These are phyloP conservation scores for Geophilus truncorum DNA, from an alignment of 2,888 invertebrate species.

Conservation along the genomic window DNA sequence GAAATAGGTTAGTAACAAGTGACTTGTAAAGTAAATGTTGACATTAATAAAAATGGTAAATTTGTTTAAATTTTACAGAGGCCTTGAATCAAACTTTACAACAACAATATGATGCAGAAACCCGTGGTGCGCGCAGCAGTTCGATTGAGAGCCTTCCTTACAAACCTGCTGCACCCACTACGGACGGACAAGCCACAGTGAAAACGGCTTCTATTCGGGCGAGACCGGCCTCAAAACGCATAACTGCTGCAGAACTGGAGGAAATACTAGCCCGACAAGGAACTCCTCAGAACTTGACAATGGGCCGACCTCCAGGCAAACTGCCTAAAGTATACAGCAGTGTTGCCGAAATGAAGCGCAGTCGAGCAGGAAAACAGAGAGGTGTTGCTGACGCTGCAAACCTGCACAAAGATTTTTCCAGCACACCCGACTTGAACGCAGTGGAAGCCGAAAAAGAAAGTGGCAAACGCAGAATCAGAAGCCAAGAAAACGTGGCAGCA, in stretches of 20 bases:
- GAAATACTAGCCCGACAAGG: slow-evolving; percentile 86
- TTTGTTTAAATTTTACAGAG: slow-evolving; percentile 42
- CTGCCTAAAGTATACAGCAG: slow-evolving; percentile 76
- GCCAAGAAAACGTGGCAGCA: slow-evolving; percentile 60
- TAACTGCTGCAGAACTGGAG: slow-evolving; percentile 85
- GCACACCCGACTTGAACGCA: slow-evolving; percentile 69
- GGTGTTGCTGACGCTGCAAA: slow-evolving; percentile 42
- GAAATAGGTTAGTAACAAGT: slow-evolving; percentile 46
- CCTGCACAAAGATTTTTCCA: slow-evolving; percentile 76
- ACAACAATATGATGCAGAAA: slow-evolving; percentile 42
- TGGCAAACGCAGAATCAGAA: slow-evolving; percentile 49
- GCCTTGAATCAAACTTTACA: slow-evolving; percentile 46
- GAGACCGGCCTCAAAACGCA: slow-evolving; percentile 77
- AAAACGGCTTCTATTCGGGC: slow-evolving; percentile 88
- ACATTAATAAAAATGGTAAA: neutral
- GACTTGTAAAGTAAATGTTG: neutral
- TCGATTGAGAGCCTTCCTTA: slow-evolving; percentile 40
- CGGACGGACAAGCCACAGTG: slow-evolving; percentile 47
- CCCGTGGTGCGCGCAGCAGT: slow-evolving; percentile 40
- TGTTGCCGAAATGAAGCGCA: slow-evolving; percentile 91
- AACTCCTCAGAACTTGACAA: slow-evolving; percentile 53
- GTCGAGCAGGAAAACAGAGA: slow-evolving; percentile 61
- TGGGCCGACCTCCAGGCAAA: slow-evolving; percentile 42
- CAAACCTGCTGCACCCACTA: slow-evolving; percentile 34
- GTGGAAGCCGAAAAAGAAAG: slow-evolving; percentile 29